Percentiles rank a stretch among this genome's conserved stretches.
These are phyloP conservation scores for Ptilorrhoa leucosticta DNA, from an alignment of 2,113 vertebrate genomes.

Conservation along the genomic window DNA sequence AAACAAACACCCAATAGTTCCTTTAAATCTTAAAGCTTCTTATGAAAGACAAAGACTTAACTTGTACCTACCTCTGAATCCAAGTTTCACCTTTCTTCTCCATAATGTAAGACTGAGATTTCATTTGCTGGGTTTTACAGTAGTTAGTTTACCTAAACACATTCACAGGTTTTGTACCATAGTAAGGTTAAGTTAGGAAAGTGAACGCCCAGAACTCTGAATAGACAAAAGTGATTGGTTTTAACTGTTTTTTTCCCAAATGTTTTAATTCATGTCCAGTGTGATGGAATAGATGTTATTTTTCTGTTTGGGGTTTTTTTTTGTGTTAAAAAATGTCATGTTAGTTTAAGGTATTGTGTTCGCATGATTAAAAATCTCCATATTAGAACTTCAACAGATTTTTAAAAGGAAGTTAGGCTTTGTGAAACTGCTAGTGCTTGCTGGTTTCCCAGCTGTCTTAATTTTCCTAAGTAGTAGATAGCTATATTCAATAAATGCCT, in stretches of 20 bases:
- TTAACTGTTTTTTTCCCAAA: background rate
- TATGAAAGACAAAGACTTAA: background rate
- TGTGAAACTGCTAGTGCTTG: background rate
- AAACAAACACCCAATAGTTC: background rate
- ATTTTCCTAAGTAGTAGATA: background rate
- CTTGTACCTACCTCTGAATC: conserved; percentile 17
- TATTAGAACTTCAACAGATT: background rate
- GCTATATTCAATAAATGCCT: background rate
- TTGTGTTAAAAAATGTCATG: background rate
- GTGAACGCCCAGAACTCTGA: background rate
- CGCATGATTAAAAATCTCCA: background rate
- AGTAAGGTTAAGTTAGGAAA: background rate
- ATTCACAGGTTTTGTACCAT: background rate
- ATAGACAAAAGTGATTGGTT: background rate
- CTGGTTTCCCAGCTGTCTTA: background rate
- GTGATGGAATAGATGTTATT: background rate
- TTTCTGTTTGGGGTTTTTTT: background rate
- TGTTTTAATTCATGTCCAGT: background rate
- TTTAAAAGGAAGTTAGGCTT: background rate
- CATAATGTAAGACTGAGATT: background rate
- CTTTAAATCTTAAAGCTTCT: background rate
- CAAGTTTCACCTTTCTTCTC: background rate
- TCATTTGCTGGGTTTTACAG: background rate
- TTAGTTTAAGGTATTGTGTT: background rate
- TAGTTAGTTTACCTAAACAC: background rate